These are phyloP conservation scores for Ostrea edulis DNA, from an alignment of 1,140 invertebrate genomes.

Conservation along the genomic window DNA sequence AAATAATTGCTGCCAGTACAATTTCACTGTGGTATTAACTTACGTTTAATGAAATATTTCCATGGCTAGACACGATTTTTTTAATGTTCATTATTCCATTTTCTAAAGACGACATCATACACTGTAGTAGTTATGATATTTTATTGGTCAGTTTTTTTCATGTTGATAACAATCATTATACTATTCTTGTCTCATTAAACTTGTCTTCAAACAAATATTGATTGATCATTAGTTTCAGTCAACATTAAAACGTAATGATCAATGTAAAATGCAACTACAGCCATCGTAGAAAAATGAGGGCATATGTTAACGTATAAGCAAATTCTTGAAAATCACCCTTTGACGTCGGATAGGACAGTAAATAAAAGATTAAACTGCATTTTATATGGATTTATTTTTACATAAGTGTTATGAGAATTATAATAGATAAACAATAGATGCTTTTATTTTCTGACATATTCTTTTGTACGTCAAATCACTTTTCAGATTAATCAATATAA, in stretches of 20 bases:
- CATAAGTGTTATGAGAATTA: too few species aligned
- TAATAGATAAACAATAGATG: too few species aligned
- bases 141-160: not conserved
- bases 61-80: not conserved
- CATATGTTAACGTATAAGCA: too few species aligned
- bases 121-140: not conserved
- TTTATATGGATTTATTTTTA: too few species aligned
- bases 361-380: too few species aligned
- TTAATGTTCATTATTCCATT: not conserved
- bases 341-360: too few species aligned
- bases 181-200: not conserved
- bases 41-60: not conserved
- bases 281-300: too few species aligned
- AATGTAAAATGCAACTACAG: too few species aligned
- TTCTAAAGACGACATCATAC: not conserved
- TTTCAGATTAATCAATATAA: not conserved
- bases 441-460: too few species aligned
- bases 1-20: not conserved
- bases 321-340: too few species aligned
- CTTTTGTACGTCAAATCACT: too few species aligned
- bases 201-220: not conserved
- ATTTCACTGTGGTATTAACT: not conserved
- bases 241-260: not conserved
- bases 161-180: not conserved
- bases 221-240: not conserved